Percentiles rank a stretch among this genome's conserved stretches.
These are phyloP conservation scores for Hylomyscus alleni DNA, from an alignment of 2,797 vertebrate genomes.

Conservation along the genomic window DNA sequence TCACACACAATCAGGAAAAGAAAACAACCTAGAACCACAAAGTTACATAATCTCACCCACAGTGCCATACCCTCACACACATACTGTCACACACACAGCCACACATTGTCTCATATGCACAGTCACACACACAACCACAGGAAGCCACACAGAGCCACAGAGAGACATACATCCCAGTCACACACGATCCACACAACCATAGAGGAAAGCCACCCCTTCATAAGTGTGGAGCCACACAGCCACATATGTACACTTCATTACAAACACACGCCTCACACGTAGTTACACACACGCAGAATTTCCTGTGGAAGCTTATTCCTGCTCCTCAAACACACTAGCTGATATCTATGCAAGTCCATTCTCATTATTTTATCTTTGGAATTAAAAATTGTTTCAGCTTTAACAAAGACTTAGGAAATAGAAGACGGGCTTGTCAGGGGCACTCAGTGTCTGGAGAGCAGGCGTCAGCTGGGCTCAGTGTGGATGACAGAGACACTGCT, in stretches of 20 bases:
- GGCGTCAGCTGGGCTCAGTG: neutral
- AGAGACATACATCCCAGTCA: neutral
- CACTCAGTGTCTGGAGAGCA: neutral
- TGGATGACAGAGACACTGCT: neutral
- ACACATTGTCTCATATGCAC: too few relatives aligned
- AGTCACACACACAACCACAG: neutral
- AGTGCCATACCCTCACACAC: neutral
- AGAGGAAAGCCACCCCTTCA: neutral
- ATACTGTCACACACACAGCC: neutral
- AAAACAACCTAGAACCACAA: neutral
- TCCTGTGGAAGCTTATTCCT: constrained; percentile 18
- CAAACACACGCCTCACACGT: neutral
- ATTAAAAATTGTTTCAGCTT: neutral
- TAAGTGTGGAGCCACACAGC: neutral
- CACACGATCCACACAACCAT: neutral
- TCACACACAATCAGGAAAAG: neutral
- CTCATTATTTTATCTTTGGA: constrained; percentile 46
- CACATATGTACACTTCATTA: neutral
- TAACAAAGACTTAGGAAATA: neutral
- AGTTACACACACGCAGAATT: neutral
- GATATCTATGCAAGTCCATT: constrained; percentile 38
- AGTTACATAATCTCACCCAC: neutral
- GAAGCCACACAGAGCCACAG: neutral
- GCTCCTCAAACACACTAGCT: constrained; percentile 25
- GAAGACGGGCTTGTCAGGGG: neutral